phyloP scores from a whole-genome alignment of 2,797 vertebrate genomes.

The Lithobates pipiens region DNA sequence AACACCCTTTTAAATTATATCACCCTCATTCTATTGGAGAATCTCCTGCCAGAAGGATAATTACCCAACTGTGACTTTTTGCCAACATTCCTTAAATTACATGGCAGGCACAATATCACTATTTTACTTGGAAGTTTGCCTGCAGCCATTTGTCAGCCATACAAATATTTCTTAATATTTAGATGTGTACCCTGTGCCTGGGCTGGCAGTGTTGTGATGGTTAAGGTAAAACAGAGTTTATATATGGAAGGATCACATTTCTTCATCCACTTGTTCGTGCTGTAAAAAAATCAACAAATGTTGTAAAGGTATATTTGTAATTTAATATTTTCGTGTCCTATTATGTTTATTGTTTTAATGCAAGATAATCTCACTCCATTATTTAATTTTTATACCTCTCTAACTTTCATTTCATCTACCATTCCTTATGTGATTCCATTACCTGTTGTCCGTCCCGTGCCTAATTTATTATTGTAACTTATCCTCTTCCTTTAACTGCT shows the following conservation, averaged over 20 bases:
- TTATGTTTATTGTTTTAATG: too few relatives aligned
- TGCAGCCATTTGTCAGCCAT: neutral
- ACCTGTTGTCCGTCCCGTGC: too few relatives aligned
- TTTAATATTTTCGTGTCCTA: too few relatives aligned
- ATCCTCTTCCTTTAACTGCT: too few relatives aligned
- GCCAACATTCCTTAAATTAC: conserved; percentile 52
- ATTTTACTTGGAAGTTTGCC: conserved; percentile 45
- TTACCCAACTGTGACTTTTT: neutral
- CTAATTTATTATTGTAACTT: too few relatives aligned
- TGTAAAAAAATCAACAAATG: neutral
- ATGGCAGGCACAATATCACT: conserved; percentile 1
- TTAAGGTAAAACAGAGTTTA: neutral
- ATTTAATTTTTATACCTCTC: too few relatives aligned
- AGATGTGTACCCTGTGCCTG: neutral
- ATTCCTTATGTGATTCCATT: too few relatives aligned
- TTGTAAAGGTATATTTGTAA: neutral
- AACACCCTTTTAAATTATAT: neutral
- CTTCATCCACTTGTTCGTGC: too few relatives aligned
- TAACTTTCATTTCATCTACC: too few relatives aligned
- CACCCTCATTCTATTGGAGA: too few relatives aligned
- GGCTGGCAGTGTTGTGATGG: neutral
- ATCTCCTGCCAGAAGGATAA: neutral
- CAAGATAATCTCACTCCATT: too few relatives aligned
- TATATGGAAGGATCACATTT: conserved; percentile 4
- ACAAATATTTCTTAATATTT: conserved; percentile 49